Base-by-base conservation (phyloP, 2,797 vertebrate species). In the Eulemur rubriventer region DNA sequence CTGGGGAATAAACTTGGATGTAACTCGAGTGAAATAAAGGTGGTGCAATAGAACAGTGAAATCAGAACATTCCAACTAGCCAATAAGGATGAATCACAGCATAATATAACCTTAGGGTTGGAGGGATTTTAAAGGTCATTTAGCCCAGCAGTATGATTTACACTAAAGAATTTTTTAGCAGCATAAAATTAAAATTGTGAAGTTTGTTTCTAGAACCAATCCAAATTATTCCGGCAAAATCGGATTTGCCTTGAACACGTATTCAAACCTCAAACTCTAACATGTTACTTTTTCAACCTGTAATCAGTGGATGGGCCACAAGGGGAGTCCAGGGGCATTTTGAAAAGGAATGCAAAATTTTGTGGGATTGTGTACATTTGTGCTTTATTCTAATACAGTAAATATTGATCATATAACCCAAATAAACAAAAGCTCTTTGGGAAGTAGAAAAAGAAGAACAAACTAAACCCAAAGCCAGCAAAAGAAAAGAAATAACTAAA, bases 71-170 rank as follows among this genome's bases (percentile, higher is more conserved):
- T 70, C 28, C 35, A 78, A 65, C 79, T 33, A 85, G 94, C 94
- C 95, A 97, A 14, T 96, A 43, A 86, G 85, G 55, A 94, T 97
- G 96, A 97, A 89, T 97, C 97, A 97, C 33, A 20, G 30, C 70
- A 79, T 70, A 93, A 84, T 55, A 89, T 20, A 80, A 81, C 89
- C 69, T 88, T 69, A 46, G 28, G 75, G 69, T 63, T 93, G 89
- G 94, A 97, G 52, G 12, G 52, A 96, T 94, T 96, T 87, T 96
- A 95, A 97, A 97, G 94, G 93, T 95, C 96, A 94, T 57, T 33
- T 86, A 94, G 57, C 67, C 48, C 55, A 93, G n/a, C 33, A 59
- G 61, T 28, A 89, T 95, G 80, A 96, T 89, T 98, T 97, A 89
- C 7, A 94, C 61, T 35, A 83, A 73, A 96, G 63, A 78, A 50